Base-by-base conservation (phyloP, 2,888 invertebrate genomes). In the Fabriciana adippe region DNA sequence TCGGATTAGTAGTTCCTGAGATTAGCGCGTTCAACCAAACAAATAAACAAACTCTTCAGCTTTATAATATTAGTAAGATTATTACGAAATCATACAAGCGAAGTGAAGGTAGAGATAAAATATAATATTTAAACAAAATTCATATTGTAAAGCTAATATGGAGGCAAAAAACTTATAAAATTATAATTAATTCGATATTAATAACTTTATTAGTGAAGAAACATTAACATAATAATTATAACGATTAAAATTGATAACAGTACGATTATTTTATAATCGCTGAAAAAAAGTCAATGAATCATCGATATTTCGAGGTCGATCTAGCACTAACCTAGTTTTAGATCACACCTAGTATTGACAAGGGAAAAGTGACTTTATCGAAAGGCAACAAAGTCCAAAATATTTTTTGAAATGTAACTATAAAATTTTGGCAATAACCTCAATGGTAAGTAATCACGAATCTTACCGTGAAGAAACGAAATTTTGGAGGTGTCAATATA, bases 271-370 rank as follows among this genome's bases (percentile, higher is more conserved):
- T 16, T 41, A 18, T 21, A 41, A 61, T 61, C 8, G 18, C 16
- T 41, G 8, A 4, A 51, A 61, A 61, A 53, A 41, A 60, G 31
- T 35, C 48, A 18, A 18, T 50, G 50, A 65, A 57, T 65, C 51
- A 59, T 26, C 53, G 65, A 54, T 53, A 18, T 26, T 48, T 31
- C 48, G 48, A 60, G 60, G 66, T 48, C 18, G n/a, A n/a, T 31
- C 21, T 61, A 50, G 69, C 54, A 13, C 18, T 70, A 67, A 64
- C 69, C 70, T 64, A 67, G 68, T 35, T 64, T 54, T 67, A 61
- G 16, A 16, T 66, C n/a, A 18, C 21, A 41, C 47, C 50, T 35
- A 13, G 13, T 21, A 48, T 21, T 18, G 8, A 41, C 4, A 54
- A 47, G 6, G 35, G 1, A 50, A 54, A 66, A 31, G 2, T n/a